A percentile compares a stretch with the other conserved stretches of the same genome.
phyloP scores from a whole-genome alignment of 2,888 invertebrate species.

The Drosophila testacea region DNA sequence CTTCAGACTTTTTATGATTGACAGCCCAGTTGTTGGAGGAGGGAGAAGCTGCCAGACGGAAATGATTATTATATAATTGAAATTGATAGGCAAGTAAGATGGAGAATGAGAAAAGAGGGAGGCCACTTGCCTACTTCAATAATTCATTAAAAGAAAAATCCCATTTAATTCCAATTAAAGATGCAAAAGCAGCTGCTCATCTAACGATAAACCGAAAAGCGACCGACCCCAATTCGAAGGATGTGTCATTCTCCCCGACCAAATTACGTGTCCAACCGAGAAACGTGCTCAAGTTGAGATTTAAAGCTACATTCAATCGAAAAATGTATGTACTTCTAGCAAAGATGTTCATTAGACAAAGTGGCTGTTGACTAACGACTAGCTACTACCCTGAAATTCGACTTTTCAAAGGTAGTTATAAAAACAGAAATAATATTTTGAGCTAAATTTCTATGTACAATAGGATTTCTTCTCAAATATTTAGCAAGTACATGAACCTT shows the following conservation, averaged over 20 bases:
- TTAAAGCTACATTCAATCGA: slow-evolving; percentile 35
- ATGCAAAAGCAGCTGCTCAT: slow-evolving; percentile 71
- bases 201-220: slow-evolving; percentile 61
- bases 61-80: slow-evolving; percentile 80
- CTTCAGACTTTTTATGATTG: slow-evolving; percentile 64
- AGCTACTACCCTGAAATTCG: slow-evolving; percentile 1
- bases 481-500: not conserved
- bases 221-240: slow-evolving; percentile 33
- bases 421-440: no score
- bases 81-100: slow-evolving; percentile 68
- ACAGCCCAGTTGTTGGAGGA: slow-evolving; percentile 44
- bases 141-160: slow-evolving; percentile 66
- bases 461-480: not conserved
- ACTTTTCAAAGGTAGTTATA: no score
- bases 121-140: slow-evolving; percentile 56
- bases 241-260: slow-evolving; percentile 16
- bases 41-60: slow-evolving; percentile 61
- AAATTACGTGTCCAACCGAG: slow-evolving; percentile 41
- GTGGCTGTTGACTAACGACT: slow-evolving; percentile 1
- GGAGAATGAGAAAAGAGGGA: no score
- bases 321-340: slow-evolving; percentile 15
- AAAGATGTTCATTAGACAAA: slow-evolving; percentile 4
- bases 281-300: slow-evolving; percentile 69
- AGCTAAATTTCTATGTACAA: no score
- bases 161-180: slow-evolving; percentile 77